Base-by-base conservation (phyloP, 2,888 invertebrate genomes). In the Macaria liturata region DNA sequence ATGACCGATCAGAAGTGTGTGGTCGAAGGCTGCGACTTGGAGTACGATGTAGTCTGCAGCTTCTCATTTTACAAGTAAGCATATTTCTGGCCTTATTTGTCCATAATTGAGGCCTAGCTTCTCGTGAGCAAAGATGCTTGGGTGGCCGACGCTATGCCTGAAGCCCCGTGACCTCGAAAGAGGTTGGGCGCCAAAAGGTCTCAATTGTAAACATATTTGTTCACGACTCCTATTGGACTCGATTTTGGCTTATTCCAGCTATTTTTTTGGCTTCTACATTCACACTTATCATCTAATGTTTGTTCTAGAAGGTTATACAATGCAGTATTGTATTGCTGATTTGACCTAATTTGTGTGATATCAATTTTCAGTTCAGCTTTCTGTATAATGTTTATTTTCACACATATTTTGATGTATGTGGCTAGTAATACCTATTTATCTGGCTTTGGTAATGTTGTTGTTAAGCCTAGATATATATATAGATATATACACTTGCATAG, bases 41-140 rank as follows among this genome's bases (percentile, higher is more conserved):
- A 91, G 80, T 91, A 91, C 68, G 91, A 91, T 86, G 91, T 91
- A 62, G 78, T 90, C 72, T 91, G 91, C 87, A 91, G 91, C 85
- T 91, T 91, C 73, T 91, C 91, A 64, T 91, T 91, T 71, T 91
- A 90, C 81, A 91, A 91, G 91, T 91, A 74, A 89, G 91, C 87
- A 71, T 75, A 79, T 84, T 78, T 74, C 71, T 67, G 61, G 66
- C 58, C 62, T 70, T 40, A 30, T 43, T 52, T 20, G 9, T 34
- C 9, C 8, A 1, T 3, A n/a, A 9, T 52, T 7, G 9, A 4
- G 49, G 32, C 30, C 46, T 8, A 31, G 32, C 45, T 5, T 32
- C 1, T 4, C 31, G 1, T 39, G 9, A 32, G 7, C 32, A 39
- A 8, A 20, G 55, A 6, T 49, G n/a, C 55, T 53, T 42, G 20